phyloP scores from a whole-genome alignment of 2,888 invertebrate genomes.

The Trichacis sp. region DNA sequence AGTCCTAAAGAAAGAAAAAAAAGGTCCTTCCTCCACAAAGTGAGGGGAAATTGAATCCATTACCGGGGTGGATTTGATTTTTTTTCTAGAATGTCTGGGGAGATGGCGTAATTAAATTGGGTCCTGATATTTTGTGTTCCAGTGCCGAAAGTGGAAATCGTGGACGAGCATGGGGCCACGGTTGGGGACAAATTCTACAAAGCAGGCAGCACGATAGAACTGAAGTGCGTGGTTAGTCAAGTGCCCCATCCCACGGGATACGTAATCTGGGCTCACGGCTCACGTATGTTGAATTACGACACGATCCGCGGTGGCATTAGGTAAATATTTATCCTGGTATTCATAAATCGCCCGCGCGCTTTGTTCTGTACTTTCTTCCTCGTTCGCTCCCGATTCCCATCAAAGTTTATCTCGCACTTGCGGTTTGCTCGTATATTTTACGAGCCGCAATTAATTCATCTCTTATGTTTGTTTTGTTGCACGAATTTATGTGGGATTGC shows the following conservation, averaged over 20 bases:
- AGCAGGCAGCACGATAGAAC: constrained; percentile 84
- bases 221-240: constrained; percentile 84
- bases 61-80: neutral
- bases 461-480: too few relatives aligned
- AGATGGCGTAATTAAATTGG: too few relatives aligned
- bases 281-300: constrained; percentile 81
- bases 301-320: constrained; percentile 85
- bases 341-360: constrained; percentile 1
- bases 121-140: constrained; percentile 52
- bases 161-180: constrained; percentile 82
- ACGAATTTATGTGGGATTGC: too few relatives aligned
- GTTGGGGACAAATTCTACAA: constrained; percentile 86
- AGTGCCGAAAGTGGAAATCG: constrained; percentile 86
- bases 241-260: constrained; percentile 82
- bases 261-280: constrained; percentile 84
- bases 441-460: too few relatives aligned
- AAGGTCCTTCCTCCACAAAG: neutral
- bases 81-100: too few relatives aligned
- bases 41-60: neutral
- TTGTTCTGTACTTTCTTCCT: neutral
- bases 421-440: neutral
- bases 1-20: neutral
- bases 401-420: neutral
- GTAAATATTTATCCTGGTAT: constrained; percentile 67
- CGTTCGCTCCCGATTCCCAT: neutral